These are phyloP conservation scores for Chamaetylas fuelleborni DNA, from an alignment of 2,113 vertebrate species.

Conservation along the genomic window DNA sequence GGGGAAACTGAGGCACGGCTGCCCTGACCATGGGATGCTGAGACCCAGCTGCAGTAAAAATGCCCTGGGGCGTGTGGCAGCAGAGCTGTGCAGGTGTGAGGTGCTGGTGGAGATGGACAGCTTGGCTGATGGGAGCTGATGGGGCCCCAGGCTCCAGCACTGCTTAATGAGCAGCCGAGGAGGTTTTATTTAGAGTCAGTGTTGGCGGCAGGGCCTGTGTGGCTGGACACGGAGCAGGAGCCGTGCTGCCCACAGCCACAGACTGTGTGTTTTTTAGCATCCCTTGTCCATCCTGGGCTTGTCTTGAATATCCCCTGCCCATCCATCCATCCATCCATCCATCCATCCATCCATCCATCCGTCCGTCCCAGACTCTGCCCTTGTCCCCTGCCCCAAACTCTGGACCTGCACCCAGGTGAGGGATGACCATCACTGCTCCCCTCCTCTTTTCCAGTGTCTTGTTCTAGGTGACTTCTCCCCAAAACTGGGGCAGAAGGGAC, in stretches of 20 bases:
- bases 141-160: accelerated
- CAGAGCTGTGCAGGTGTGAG: neutral
- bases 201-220: accelerated
- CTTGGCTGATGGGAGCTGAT: constrained; percentile 24
- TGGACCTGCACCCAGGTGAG: accelerated
- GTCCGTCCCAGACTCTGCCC: neutral
- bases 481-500: neutral
- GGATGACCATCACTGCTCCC: too few species aligned
- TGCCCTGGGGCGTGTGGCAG: accelerated
- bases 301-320: neutral
- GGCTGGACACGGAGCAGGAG: neutral
- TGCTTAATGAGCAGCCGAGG: neutral
- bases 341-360: neutral
- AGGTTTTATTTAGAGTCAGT: neutral
- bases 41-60: neutral
- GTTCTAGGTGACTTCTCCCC: neutral
- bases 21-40: accelerated
- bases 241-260: accelerated
- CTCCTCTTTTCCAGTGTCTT: neutral
- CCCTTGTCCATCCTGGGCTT: neutral
- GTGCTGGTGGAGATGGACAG: neutral
- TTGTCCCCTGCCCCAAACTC: accelerated
- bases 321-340: neutral
- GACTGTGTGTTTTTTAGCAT: neutral
- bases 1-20: neutral